Base-by-base conservation (phyloP, 2,888 invertebrate species). In the Drosophila kanekoi region DNA sequence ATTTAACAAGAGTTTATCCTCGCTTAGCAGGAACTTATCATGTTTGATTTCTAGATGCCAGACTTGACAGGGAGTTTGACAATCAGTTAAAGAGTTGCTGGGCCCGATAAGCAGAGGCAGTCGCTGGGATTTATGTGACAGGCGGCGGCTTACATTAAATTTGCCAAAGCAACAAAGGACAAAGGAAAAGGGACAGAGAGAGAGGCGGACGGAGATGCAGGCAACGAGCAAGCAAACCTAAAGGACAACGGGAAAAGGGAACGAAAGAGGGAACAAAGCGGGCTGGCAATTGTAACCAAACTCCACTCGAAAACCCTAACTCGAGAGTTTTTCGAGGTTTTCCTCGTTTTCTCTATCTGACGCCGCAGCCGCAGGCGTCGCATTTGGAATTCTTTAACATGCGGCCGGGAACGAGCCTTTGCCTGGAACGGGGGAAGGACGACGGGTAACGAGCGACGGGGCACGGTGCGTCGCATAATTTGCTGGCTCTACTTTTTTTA, bases 251-350 rank as follows among this genome's bases (percentile, higher is more conserved):
- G 49, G 14, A 37, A 51, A 52, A 52, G 8, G 40, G 45, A 33
- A 20, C 43, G 23, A 37, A 10, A 28, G 14, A 49, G n/a, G n/a
- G 18, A 58, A 28, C 23, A 41, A 62, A 44, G 20, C 1, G 64
- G 20, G 53, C 57, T 48, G 64, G 69, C 74, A 82, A 79, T 75
- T 82, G 78, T 79, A 79, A 79, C 78, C 79, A 67, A 79, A 79
- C 82, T 71, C 78, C 82, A 64, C 71, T 75, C 57, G 70, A 78
- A 74, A 28, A 79, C 49, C 64, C 79, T 32, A 43, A 48, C 62
- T 77, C 68, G 64, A 77, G 79, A 66, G 69, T 73, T 71, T 78
- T 81, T 76, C 71, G 75, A 68, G 79, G 74, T 73, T 73, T 72
- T 52, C 48, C 66, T 60, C 61, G 28, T 65, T 62, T 53, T 53